These are phyloP conservation scores for Chroicocephalus ridibundus DNA, from an alignment of 2,113 vertebrate species.

Conservation along the genomic window DNA sequence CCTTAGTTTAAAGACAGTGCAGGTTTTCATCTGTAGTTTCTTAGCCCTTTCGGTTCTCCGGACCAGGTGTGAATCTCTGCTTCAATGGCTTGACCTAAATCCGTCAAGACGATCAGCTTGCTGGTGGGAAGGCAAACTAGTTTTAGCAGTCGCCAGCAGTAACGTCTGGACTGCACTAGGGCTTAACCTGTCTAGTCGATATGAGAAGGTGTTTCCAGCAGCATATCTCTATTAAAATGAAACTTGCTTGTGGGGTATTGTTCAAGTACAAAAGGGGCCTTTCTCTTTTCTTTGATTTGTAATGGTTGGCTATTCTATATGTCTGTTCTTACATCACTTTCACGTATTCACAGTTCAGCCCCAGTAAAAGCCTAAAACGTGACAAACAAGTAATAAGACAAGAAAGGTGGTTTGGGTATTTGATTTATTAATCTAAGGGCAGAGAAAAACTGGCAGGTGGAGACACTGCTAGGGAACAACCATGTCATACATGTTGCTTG, in stretches of 20 bases:
- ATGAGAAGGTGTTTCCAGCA: not conserved
- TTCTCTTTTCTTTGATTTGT: not conserved
- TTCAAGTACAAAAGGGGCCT: not conserved
- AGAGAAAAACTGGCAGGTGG: not conserved
- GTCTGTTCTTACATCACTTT: not conserved
- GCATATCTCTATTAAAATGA: not conserved
- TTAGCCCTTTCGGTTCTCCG: not conserved
- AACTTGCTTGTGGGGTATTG: not conserved
- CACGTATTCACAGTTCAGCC: not conserved
- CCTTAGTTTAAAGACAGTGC: not conserved
- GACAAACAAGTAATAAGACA: not conserved
- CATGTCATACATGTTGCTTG: not conserved
- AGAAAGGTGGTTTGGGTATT: not conserved
- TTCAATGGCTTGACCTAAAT: not conserved
- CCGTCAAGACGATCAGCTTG: not conserved
- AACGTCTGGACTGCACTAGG: rapidly evolving
- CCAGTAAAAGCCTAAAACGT: not conserved
- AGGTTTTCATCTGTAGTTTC: not conserved
- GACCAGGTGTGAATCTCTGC: not conserved
- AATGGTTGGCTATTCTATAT: not conserved
- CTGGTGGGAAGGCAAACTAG: not conserved
- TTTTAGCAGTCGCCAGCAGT: not conserved
- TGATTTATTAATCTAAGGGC: not conserved
- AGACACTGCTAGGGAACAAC: not conserved
- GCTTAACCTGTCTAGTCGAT: not conserved